Base-by-base conservation (phyloP, 2,888 invertebrate species). In the Apamea epomidion region DNA sequence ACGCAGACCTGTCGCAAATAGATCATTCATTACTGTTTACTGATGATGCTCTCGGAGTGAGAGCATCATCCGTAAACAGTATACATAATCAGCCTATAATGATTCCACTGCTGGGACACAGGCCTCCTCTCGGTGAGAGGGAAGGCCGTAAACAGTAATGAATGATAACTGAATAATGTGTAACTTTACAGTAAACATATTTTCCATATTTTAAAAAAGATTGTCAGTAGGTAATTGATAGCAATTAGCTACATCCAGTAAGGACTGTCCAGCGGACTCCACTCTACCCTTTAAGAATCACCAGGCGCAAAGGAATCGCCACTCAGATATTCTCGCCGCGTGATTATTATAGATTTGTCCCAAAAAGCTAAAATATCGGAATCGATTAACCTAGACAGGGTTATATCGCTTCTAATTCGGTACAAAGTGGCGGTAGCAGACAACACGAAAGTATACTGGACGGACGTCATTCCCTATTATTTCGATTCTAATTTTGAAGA, bases 361-460 rank as follows among this genome's bases (percentile, higher is more conserved):
- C 77, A 75, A 75, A 86, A 83, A 82, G 74, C 79, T 54, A 82
- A 89, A 90, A 88, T 88, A 81, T 85, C 78, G 48, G 62, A 76
- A 88, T 89, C 85, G 89, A 88, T 90, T 87, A 88, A 82, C 82
- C 84, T 84, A 86, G 86, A 84, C 82, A 82, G 76, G 80, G 54
- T 73, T 18, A 77, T 54, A 68, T 45, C 8, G 60, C 21, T 21
- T 83, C 83, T 87, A 90, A 84, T 84, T 88, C 75, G 18, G 81
- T 82, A 51, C 70, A 54, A 76, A 77, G 64, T 64, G 72, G 69
- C 54, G 72, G 74, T 62, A 58, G 76, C 75, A 82, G 76, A 37
- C 79, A 72, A 77, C 65, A 73, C 78, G 45, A 69, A 77, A 83
- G 80, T 84, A 84, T 68, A 72, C n/a, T 29, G 37, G 42, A 60